These are phyloP conservation scores for Catocala fraxini DNA, from an alignment of 2,888 invertebrate genomes.

Conservation along the genomic window DNA sequence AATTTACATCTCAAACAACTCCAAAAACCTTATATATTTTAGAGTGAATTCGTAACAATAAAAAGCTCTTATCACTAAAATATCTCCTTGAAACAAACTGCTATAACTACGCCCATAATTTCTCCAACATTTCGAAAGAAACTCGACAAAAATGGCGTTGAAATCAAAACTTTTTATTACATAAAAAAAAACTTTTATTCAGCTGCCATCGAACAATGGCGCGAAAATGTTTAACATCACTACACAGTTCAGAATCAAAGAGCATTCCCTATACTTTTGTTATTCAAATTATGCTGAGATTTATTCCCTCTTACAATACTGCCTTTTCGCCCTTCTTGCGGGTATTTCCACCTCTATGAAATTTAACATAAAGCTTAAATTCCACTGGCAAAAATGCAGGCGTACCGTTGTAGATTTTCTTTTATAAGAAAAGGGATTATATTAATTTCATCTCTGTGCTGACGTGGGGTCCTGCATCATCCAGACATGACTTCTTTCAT, in stretches of 20 bases:
- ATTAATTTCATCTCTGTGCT: constrained; percentile 51
- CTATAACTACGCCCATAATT: constrained; percentile 13
- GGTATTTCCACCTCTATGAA: neutral
- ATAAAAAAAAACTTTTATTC: constrained; percentile 36
- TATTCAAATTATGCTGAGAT: constrained; percentile 50
- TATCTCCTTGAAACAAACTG: constrained; percentile 15
- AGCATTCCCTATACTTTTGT: constrained; percentile 49
- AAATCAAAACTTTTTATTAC: constrained; percentile 42
- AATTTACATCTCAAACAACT: neutral
- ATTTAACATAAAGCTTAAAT: neutral
- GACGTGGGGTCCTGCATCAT: constrained; percentile 43
- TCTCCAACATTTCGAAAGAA: constrained; percentile 23
- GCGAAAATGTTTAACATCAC: constrained; percentile 35
- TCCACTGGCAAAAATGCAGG: neutral
- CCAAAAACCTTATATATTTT: neutral
- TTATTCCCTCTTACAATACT: constrained; percentile 43
- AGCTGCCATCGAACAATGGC: constrained; percentile 36
- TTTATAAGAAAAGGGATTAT: constrained; percentile 50
- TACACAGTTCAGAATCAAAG: constrained; percentile 44
- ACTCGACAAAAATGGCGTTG: constrained; percentile 27
- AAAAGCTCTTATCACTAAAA: constrained; percentile 17
- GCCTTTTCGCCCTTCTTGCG: constrained; percentile 18
- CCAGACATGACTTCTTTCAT: constrained; percentile 43
- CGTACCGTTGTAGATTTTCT: constrained; percentile 25
- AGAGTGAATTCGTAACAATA: constrained; percentile 14